Evolutionary conservation across 2,888 invertebrate genomes (phyloP).

Genomic region (Monochamus alternatus): DNA sequence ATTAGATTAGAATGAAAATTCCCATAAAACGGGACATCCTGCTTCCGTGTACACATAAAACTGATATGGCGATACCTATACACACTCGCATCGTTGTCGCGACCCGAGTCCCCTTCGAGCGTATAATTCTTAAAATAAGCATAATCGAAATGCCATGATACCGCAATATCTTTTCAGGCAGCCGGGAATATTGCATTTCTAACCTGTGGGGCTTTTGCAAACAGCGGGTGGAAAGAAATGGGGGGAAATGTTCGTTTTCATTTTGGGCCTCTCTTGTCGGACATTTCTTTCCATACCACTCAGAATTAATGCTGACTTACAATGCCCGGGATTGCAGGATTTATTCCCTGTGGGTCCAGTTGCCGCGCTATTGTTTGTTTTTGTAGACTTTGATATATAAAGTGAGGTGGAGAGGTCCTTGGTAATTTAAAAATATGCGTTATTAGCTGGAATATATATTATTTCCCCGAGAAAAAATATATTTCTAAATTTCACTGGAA

Average conservation of each 20-base stretch:
- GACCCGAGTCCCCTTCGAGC: no score
- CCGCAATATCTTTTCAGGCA: no score
- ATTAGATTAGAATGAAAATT: no score
- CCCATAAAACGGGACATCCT: no score
- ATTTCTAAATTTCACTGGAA: no score
- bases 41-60: no score
- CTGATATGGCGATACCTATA: no score
- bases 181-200: neutral
- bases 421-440: neutral
- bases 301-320: conserved; percentile 12
- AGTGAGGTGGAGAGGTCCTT: neutral
- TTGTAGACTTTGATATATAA: conserved; percentile 2
- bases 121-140: no score
- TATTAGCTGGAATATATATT: no score
- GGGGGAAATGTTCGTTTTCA: conserved; percentile 2
- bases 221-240: neutral
- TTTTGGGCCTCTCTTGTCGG: conserved; percentile 2
- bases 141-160: no score
- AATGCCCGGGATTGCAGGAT: conserved; percentile 2
- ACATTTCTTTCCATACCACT: conserved; percentile 4
- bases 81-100: no score
- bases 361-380: neutral
- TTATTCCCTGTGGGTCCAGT: conserved; percentile 4
- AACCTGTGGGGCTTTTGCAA: neutral
- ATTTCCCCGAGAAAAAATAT: no score